Evolutionary conservation across 2,797 vertebrate genomes (phyloP).

Genomic region (Acridotheres tristis): DNA sequence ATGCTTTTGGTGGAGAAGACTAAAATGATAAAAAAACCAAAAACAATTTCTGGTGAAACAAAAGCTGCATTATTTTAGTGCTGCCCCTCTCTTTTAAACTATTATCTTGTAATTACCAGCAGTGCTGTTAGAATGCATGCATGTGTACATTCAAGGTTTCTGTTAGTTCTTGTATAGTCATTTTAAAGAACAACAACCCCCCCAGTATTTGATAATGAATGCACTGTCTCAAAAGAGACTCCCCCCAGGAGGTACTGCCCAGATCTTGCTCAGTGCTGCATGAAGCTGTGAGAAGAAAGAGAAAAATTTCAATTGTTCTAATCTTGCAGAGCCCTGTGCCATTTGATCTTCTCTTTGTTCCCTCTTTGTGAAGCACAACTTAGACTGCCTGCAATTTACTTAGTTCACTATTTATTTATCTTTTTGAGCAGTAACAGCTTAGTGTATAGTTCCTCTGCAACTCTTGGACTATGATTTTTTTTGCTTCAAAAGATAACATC

Average conservation of each 20-base stretch:
- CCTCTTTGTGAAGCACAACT: neutral
- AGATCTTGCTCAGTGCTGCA: neutral
- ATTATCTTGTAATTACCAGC: neutral
- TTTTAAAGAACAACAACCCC: neutral
- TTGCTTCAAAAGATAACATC: neutral
- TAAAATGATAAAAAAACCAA: neutral
- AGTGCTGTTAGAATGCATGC: neutral
- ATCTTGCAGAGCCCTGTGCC: neutral
- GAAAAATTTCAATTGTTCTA: constrained; percentile 13
- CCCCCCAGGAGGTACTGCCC: neutral
- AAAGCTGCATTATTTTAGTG: neutral
- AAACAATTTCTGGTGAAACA: neutral
- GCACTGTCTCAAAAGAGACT: neutral
- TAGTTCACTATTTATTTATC: constrained; percentile 6
- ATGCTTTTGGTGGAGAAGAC: neutral
- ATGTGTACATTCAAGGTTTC: neutral
- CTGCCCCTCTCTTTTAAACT: neutral
- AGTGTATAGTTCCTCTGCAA: neutral
- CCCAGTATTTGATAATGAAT: neutral
- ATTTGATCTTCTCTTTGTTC: constrained; percentile 50
- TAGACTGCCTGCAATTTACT: neutral
- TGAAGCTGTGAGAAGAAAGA: neutral
- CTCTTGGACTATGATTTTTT: neutral
- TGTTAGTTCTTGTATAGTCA: neutral
- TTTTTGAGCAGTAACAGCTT: neutral